These are phyloP conservation scores for Psettodes erumei DNA, from an alignment of 2,113 vertebrate genomes.

Conservation along the genomic window DNA sequence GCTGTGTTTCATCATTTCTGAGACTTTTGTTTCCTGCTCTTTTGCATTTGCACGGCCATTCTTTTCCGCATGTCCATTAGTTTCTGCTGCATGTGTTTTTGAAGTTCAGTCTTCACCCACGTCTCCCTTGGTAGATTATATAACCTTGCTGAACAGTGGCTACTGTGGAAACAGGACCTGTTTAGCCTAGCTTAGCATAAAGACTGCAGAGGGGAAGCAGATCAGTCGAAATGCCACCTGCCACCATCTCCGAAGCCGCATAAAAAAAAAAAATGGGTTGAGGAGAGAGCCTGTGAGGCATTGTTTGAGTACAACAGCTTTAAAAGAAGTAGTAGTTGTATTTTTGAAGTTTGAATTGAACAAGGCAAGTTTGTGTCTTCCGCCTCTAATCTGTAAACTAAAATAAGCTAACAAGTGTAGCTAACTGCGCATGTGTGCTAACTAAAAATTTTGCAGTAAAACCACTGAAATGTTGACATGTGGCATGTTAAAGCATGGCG, in stretches of 20 bases:
- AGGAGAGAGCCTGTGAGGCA: too few relatives aligned
- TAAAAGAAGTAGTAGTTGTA: neutral
- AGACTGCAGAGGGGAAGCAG: neutral
- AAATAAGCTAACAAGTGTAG: neutral
- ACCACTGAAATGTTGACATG: neutral
- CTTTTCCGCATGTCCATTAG: neutral
- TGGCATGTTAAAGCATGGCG: neutral
- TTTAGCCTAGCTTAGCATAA: neutral
- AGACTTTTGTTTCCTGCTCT: conserved; percentile 37
- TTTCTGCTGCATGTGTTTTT: neutral
- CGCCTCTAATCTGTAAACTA: neutral
- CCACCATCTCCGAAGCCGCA: neutral
- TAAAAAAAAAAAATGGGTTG: neutral
- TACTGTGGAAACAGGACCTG: neutral
- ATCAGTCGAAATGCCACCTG: neutral
- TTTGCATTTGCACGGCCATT: conserved; percentile 22
- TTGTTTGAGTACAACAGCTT: neutral
- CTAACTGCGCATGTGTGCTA: too few relatives aligned
- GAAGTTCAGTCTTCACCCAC: neutral
- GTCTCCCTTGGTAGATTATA: neutral
- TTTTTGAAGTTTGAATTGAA: neutral
- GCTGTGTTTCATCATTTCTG: conserved; percentile 29
- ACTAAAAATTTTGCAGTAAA: neutral
- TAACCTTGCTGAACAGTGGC: neutral
- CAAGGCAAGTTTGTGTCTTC: neutral